Evolutionary conservation across 2,113 vertebrate genomes (phyloP).

Genomic region (Pangasianodon hypophthalmus): DNA sequence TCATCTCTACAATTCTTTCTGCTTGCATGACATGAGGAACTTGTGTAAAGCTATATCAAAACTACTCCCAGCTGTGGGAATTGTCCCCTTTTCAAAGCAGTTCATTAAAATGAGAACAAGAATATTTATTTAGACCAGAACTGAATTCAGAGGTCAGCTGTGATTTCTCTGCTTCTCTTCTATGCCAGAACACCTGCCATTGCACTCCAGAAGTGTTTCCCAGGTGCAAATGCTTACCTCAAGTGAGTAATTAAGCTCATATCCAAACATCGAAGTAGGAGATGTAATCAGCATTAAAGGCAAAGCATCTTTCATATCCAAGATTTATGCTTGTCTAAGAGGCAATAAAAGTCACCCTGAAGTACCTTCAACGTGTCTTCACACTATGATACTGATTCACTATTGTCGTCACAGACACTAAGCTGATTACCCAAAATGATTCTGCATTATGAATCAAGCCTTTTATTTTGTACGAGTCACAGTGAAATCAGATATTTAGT

Average conservation of each 20-base stretch:
- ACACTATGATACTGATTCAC: constrained; percentile 31
- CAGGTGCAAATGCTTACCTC: constrained; percentile 43
- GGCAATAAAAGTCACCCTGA: constrained; percentile 40
- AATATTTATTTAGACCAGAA: constrained; percentile 10
- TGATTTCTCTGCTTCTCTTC: constrained; percentile 12
- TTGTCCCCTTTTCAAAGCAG: constrained; percentile 11
- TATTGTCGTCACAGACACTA: constrained; percentile 34
- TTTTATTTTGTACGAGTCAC: background rate
- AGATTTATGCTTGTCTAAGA: constrained; percentile 27
- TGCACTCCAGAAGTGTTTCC: constrained; percentile 27
- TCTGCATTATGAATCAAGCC: constrained; percentile 6
- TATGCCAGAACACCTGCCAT: constrained; percentile 31
- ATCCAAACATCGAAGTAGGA: constrained; percentile 44
- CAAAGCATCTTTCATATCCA: constrained; percentile 33
- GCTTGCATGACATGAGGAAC: background rate
- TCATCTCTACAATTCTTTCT: background rate
- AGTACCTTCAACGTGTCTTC: constrained; percentile 33
- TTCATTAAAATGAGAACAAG: constrained; percentile 25
- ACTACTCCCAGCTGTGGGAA: constrained; percentile 14
- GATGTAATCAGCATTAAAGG: constrained; percentile 41
- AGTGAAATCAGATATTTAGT: constrained; percentile 19
- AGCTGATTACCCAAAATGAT: constrained; percentile 20
- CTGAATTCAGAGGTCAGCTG: constrained; percentile 30
- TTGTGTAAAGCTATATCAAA: background rate
- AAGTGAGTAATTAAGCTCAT: constrained; percentile 42